Percentiles rank a stretch among this genome's conserved stretches.
Conservation (phyloP, 2,797 vertebrate genomes). For the Danio jaintianensis region DNA sequence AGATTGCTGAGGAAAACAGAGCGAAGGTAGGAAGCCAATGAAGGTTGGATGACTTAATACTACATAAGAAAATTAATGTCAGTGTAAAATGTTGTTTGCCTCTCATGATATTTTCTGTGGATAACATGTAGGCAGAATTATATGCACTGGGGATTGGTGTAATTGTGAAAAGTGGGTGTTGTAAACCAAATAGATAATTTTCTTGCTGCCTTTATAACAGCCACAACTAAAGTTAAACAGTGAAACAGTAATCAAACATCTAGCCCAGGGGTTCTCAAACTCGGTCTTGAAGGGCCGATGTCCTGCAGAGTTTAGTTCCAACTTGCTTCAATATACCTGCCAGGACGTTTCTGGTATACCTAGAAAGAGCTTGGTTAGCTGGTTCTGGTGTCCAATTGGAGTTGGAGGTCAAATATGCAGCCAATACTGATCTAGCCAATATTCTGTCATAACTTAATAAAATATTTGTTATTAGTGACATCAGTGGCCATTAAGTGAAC, state of each 20-base stretch:
- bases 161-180: not conserved
- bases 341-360: too few relatives aligned
- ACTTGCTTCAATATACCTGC: too few relatives aligned
- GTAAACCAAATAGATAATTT: not conserved
- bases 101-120: not conserved
- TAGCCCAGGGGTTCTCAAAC: not conserved
- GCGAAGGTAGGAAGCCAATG: conserved; percentile 25
- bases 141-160: not conserved
- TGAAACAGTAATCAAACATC: not conserved
- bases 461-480: too few relatives aligned
- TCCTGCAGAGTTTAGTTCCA: too few relatives aligned
- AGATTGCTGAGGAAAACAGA: conserved; percentile 74
- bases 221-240: not conserved
- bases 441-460: too few relatives aligned
- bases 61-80: not conserved
- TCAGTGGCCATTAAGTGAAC: too few relatives aligned
- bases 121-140: not conserved
- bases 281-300: too few relatives aligned
- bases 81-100: not conserved
- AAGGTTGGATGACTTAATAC: not conserved
- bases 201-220: not conserved
- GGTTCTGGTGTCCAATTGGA: too few relatives aligned
- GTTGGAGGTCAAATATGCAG: too few relatives aligned
- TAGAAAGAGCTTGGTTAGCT: too few relatives aligned
- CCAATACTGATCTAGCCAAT: too few relatives aligned